Percentiles rank a stretch among this genome's conserved stretches.
Evolutionary conservation across 2,797 vertebrate genomes (phyloP).

Genomic region (Poeciliopsis gracilis): DNA sequence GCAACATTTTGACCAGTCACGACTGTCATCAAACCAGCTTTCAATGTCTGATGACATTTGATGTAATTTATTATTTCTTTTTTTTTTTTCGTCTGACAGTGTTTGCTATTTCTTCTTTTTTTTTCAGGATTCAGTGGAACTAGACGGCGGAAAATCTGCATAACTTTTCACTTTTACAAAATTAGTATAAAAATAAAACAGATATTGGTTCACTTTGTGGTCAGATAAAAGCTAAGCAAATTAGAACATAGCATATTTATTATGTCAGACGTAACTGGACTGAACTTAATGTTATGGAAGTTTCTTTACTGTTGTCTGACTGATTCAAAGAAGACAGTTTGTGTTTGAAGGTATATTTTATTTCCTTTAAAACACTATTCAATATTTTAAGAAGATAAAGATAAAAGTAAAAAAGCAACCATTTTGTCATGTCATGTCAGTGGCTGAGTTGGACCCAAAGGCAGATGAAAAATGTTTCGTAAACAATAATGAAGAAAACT

Average conservation of each 20-base stretch:
- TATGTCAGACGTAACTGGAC: background rate
- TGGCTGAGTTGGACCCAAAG: no score
- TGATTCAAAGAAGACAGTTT: background rate
- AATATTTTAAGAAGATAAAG: background rate
- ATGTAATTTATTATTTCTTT: background rate
- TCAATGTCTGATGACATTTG: background rate
- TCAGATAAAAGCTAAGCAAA: background rate
- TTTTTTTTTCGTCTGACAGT: background rate
- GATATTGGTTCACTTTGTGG: background rate
- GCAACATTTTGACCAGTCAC: background rate
- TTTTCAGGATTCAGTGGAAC: background rate
- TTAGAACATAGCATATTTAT: background rate
- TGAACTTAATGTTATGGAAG: background rate
- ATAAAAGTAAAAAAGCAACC: background rate
- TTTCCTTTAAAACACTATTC: background rate
- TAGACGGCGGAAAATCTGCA: background rate
- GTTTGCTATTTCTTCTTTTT: background rate
- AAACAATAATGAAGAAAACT: no score
- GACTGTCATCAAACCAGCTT: background rate
- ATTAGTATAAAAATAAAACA: background rate
- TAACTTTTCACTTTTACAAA: background rate
- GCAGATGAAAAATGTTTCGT: no score
- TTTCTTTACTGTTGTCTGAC: background rate
- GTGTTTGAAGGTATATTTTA: background rate
- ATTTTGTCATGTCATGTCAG: background rate